Conservation (phyloP, 2,888 invertebrate species). For the Drosophila prostipennis region DNA sequence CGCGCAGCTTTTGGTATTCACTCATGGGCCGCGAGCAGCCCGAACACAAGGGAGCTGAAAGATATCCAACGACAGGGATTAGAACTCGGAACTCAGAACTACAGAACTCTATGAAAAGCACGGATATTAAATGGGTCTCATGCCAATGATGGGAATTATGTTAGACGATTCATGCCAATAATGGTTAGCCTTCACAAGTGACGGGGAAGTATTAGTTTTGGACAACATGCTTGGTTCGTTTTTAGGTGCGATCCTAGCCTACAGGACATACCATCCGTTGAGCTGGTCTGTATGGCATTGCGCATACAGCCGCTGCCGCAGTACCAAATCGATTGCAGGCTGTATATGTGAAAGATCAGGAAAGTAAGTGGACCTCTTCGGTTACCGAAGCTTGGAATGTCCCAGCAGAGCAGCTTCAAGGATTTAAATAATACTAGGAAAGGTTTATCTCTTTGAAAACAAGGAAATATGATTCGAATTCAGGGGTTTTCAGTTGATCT, state of each 20-base stretch:
- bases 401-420: background rate
- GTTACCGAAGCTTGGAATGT: background rate
- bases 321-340: constrained; percentile 83
- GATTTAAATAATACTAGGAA: too few relatives aligned
- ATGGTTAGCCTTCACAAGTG: background rate
- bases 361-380: background rate
- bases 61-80: background rate
- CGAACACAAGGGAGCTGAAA: constrained; percentile 76
- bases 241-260: background rate
- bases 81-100: background rate
- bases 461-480: too few relatives aligned
- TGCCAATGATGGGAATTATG: background rate
- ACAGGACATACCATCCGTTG: constrained; percentile 66
- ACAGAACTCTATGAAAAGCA: background rate
- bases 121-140: background rate
- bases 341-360: constrained; percentile 38
- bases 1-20: constrained; percentile 80
- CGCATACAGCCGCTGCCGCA: constrained; percentile 79
- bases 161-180: background rate
- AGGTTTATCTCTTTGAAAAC: too few relatives aligned
- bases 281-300: constrained; percentile 73
- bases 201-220: background rate
- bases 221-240: background rate
- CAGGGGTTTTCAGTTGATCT: too few relatives aligned
- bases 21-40: constrained; percentile 77